phyloP scores from a whole-genome alignment of 35 echinoderm and acorn worm species.

The Apostichopus japonicus region DNA sequence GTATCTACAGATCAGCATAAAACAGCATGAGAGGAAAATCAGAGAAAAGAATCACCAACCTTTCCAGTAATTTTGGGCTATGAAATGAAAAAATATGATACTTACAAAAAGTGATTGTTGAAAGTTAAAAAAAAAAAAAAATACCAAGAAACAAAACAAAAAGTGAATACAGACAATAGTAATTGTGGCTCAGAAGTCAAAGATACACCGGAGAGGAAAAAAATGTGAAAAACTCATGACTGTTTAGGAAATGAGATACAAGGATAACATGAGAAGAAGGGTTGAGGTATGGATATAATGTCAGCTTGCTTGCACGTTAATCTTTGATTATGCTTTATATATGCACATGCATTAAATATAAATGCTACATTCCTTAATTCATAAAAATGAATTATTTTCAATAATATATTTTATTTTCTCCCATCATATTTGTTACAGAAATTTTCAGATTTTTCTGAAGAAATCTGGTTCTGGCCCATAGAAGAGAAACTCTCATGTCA shows the following conservation, averaged over 20 bases:
- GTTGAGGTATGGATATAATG: not conserved
- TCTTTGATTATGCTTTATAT: not conserved
- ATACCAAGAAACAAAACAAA: not conserved
- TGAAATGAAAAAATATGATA: not conserved
- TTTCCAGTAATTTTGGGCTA: conserved; percentile 14
- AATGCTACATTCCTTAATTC: too few species aligned
- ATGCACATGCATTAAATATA: too few species aligned
- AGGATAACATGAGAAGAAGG: not conserved
- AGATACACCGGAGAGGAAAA: too few species aligned
- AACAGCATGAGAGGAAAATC: not conserved
- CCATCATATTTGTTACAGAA: too few species aligned
- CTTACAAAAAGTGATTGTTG: not conserved
- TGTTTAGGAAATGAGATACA: not conserved
- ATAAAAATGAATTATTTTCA: too few species aligned
- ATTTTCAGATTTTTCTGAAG: too few species aligned
- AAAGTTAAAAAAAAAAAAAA: not conserved
- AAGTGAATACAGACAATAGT: not conserved
- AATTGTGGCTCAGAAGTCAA: not conserved
- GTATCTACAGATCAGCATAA: not conserved
- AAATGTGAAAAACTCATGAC: too few species aligned
- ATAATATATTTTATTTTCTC: too few species aligned
- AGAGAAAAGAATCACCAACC: not conserved
- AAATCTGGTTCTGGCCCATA: too few species aligned
- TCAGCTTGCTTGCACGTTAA: not conserved
- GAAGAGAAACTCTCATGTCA: too few species aligned